Percentiles rank a stretch among this genome's conserved stretches.
phyloP scores from a whole-genome alignment of 2,888 invertebrate genomes.

The Doris montereyensis region DNA sequence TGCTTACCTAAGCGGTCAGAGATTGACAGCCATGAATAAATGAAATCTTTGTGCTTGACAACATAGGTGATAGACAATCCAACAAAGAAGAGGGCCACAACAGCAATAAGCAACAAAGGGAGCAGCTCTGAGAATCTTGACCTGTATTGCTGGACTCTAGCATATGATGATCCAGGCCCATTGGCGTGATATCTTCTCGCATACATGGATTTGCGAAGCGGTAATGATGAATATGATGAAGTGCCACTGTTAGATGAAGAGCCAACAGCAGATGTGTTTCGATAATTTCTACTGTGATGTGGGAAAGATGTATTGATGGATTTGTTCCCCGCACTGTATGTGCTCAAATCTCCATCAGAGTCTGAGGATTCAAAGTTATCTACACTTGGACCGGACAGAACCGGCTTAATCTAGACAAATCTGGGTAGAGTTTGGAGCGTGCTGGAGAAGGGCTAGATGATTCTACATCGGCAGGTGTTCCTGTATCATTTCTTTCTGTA shows the following conservation, averaged over 20 bases:
- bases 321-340: slow-evolving; percentile 59
- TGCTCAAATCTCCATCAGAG: slow-evolving; percentile 58
- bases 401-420: slow-evolving; percentile 40
- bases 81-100: slow-evolving; percentile 57
- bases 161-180: too few species aligned
- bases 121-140: slow-evolving; percentile 27
- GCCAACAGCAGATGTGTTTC: neutral
- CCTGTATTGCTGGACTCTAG: slow-evolving; percentile 38
- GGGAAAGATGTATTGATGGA: slow-evolving; percentile 60
- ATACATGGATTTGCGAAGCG: neutral
- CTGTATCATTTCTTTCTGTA: slow-evolving; percentile 19
- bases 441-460: slow-evolving; percentile 26
- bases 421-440: slow-evolving; percentile 46
- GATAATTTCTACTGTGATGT: neutral
- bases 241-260: neutral
- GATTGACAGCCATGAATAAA: slow-evolving; percentile 45
- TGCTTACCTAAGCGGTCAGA: slow-evolving; percentile 36
- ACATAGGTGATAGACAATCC: slow-evolving; percentile 57
- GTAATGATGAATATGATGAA: slow-evolving; percentile 3
- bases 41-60: slow-evolving; percentile 47
- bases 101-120: slow-evolving; percentile 47
- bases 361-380: slow-evolving; percentile 58
- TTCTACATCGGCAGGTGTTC: too few species aligned
- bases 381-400: slow-evolving; percentile 23
- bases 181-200: slow-evolving; percentile 36